Evolutionary conservation across 1,140 invertebrate genomes (phyloP).

Genomic region (Forficula auricularia): DNA sequence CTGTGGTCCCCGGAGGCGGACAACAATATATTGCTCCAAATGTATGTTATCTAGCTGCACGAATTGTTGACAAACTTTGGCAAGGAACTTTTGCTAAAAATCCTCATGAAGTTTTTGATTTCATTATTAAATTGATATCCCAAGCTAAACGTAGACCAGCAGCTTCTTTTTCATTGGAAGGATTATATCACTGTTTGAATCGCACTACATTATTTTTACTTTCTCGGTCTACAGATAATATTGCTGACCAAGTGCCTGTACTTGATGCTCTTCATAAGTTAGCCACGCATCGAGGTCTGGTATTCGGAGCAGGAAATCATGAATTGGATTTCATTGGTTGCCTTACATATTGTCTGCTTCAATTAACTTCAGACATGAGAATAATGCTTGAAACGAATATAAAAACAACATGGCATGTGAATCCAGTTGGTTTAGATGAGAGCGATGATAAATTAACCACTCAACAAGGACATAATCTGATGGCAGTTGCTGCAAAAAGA

Average conservation of each 20-base stretch:
- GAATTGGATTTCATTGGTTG: constrained; percentile 91
- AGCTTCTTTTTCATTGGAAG: constrained; percentile 52
- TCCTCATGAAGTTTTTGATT: constrained; percentile 89
- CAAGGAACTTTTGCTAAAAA: constrained; percentile 73
- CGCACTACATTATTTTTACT: constrained; percentile 83
- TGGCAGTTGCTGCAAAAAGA: constrained; percentile 72
- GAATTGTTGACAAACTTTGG: constrained; percentile 95
- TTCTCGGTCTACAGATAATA: constrained; percentile 73
- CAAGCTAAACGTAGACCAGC: constrained; percentile 65
- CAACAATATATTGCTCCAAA: constrained; percentile 69
- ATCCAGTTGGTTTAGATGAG: constrained; percentile 57
- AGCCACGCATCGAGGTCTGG: constrained; percentile 63
- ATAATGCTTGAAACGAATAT: constrained; percentile 61
- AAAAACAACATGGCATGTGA: constrained; percentile 77
- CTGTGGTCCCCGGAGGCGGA: constrained; percentile 54
- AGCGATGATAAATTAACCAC: constrained; percentile 57
- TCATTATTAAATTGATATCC: constrained; percentile 78
- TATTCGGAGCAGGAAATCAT: constrained; percentile 88
- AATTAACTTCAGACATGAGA: constrained; percentile 78
- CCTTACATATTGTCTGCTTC: constrained; percentile 85
- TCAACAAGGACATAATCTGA: constrained; percentile 66
- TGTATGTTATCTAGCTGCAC: constrained; percentile 80
- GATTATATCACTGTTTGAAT: constrained; percentile 84
- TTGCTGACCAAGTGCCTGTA: constrained; percentile 79
- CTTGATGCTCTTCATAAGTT: constrained; percentile 86